Base-by-base conservation (phyloP, 2,113 vertebrate genomes). In the Alces alces region DNA sequence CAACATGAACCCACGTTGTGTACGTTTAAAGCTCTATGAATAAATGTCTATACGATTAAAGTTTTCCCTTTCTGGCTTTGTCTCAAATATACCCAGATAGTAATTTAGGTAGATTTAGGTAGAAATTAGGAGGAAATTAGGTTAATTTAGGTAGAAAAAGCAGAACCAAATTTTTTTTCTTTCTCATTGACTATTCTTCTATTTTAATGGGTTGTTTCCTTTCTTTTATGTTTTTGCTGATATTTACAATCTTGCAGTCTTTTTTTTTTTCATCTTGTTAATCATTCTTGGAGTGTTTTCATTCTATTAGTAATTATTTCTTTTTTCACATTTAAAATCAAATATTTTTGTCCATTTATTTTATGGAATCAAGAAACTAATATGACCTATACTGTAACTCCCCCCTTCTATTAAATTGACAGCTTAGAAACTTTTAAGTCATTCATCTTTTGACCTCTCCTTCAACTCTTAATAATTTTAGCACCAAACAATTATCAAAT, bases 401-500 rank as follows among this genome's bases (percentile, higher is more conserved):
- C 0, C 52, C 39, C 1, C 30, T 19, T 27, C 2, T 1, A 39
- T 39, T 28, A 50, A 50, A 15, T 2, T 39, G 83, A 43, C 17
- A 17, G 8, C 5, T 88, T 23, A 54, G 7, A 58, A 70, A 36
- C 6, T 83, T 93, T 36, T 7, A 66, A 50, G 54, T 58, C 52
- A 52, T 23, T 64, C 19, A 39, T 78, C 25, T 85, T 57, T 52
- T 4, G 3, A 7, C 39, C 6, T 57, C 73, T 88, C 36, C 25
- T 87, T 96, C 86, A 70, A 43, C 19, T 70, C 17, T 92, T 54
- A 76, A 9, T 7, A 82, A 82, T 58, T 91, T 82, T 47, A 82
- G 83, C 33, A 55, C 6, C 36, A 79, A 90, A 36, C 9, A 52
- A 70, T 39, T 54, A 45, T 54, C 60, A 43, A 13, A 8, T 14